A percentile compares a stretch with the other conserved stretches of the same genome.
Conservation (phyloP, 2,888 invertebrate species). For the Sinohyriopsis cumingii region DNA sequence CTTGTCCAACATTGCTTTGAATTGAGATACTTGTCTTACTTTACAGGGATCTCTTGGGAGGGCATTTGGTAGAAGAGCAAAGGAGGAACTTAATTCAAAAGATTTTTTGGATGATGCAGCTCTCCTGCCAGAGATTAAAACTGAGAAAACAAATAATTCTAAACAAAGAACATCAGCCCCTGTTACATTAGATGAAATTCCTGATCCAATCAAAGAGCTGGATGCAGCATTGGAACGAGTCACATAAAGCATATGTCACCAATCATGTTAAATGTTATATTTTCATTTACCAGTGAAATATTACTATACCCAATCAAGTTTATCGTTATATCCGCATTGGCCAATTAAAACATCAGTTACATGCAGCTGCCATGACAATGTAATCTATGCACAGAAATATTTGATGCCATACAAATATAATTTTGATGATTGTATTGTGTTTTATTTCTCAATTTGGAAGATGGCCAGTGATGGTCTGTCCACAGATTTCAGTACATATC, state of each 20-base stretch:
- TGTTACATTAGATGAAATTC: constrained; percentile 28
- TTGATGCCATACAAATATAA: too few species aligned
- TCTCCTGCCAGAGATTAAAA: neutral
- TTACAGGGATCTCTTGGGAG: constrained; percentile 66
- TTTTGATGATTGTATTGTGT: too few species aligned
- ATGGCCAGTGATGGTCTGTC: too few species aligned
- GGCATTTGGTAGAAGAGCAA: constrained; percentile 65
- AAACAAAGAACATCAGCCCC: constrained; percentile 37
- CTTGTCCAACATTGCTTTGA: too few species aligned
- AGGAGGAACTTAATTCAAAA: constrained; percentile 52
- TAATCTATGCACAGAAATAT: too few species aligned
- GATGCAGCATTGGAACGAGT: constrained; percentile 34
- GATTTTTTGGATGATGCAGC: constrained; percentile 12
- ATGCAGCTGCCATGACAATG: too few species aligned
- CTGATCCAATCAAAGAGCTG: constrained; percentile 37
- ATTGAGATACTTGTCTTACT: constrained; percentile 2
- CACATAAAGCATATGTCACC: constrained; percentile 5
- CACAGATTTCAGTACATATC: too few species aligned
- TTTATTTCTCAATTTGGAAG: too few species aligned
- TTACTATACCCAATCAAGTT: too few species aligned
- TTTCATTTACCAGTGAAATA: too few species aligned
- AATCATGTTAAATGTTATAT: neutral
- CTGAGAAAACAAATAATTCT: constrained; percentile 27
- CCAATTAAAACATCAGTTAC: too few species aligned
- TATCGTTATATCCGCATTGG: too few species aligned